Base-by-base conservation (phyloP, 2,113 vertebrate genomes). In the Malaclemys terrapin region DNA sequence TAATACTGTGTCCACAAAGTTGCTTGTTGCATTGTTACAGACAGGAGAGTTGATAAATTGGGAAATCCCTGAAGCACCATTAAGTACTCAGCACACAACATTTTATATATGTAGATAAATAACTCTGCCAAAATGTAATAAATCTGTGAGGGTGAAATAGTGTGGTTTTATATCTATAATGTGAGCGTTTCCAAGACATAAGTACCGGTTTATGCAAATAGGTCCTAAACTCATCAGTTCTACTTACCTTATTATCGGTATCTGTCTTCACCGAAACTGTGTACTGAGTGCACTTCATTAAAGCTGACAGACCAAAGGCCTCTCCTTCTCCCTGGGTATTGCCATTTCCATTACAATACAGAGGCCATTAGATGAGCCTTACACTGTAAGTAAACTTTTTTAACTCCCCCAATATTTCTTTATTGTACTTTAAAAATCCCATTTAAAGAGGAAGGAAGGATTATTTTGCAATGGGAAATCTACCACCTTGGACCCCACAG, bases 131-230 rank as follows among this genome's bases (percentile, higher is more conserved):
- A 86, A 92, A 95, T 88, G 59, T 1, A 5, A 25, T 88, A 96
- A 91, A 93, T 96, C 52, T 93, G 65, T 84, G 94, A 80, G 53
- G 93, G 50, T 87, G 57, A 91, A 95, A 92, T 84, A 4, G n/a
- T 84, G 72, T 78, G 53, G 53, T 89, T 95, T 96, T 80, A 84
- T 88, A 72, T 87, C 85, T 94, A 27, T 91, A 95, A 91, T 93
- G 72, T 69, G 85, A 95, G 35, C 50, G 78, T 97, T 97, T 96
- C 84, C 59, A 72, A 83, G 84, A 42, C 4, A 0, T 85, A 95
- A 95, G 84, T 94, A 89, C 42, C 27, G 59, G n/a, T 91, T 97
- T 96, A 96, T 97, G 96, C 91, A 96, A 97, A 97, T 97, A 90
- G 8, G 52, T 93, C 92, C 82, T 91, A 93, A 96, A 97, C 82